Conservation (phyloP, 2,797 vertebrate species). For the Microctenopoma stevenorrisi region DNA sequence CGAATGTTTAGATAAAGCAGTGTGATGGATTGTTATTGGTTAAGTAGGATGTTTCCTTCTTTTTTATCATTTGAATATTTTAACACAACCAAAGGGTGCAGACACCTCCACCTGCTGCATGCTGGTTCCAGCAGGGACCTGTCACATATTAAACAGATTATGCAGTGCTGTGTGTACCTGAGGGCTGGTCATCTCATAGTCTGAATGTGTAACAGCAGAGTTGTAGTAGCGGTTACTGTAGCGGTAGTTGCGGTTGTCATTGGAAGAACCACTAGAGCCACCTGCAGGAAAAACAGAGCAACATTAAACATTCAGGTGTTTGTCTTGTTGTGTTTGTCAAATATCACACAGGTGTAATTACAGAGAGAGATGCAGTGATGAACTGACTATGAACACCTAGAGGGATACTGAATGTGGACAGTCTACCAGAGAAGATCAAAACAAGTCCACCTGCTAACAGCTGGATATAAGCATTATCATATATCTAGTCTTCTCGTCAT, state of each 20-base stretch:
- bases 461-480: too few relatives aligned
- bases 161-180: slow-evolving; percentile 81
- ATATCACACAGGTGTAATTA: too few relatives aligned
- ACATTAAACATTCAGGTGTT: not conserved
- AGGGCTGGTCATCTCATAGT: slow-evolving; percentile 97
- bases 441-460: not conserved
- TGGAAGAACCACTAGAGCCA: slow-evolving; percentile 97
- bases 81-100: not conserved
- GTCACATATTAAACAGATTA: too few relatives aligned
- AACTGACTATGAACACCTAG: not conserved
- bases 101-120: not conserved
- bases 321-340: too few relatives aligned
- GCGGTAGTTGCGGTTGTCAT: slow-evolving; percentile 94
- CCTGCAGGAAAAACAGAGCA: slow-evolving; percentile 73
- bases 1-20: too few relatives aligned
- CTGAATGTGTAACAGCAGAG: slow-evolving; percentile 90
- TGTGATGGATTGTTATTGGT: too few relatives aligned
- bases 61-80: too few relatives aligned
- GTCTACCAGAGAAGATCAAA: not conserved
- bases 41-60: not conserved
- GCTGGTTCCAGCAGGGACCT: not conserved
- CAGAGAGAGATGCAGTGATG: not conserved
- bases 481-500: not conserved
- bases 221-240: slow-evolving; percentile 96
- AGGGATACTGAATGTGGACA: not conserved